phyloP scores from a whole-genome alignment of 2,888 invertebrate species.

The Cecidostiba fungosa region DNA sequence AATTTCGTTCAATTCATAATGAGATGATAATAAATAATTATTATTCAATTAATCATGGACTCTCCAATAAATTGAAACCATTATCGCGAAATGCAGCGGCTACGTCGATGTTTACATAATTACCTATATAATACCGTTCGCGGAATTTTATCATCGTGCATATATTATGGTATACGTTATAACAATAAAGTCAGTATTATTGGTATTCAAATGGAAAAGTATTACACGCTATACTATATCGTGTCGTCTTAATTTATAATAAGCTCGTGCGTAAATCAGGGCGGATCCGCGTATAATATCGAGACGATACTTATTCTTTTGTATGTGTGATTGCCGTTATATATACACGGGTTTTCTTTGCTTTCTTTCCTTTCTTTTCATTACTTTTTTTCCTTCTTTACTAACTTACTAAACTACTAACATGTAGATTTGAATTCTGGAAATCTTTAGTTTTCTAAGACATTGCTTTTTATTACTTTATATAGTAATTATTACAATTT shows the following conservation, averaged over 20 bases:
- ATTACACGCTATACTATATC: not conserved
- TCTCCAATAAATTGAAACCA: constrained; percentile 73
- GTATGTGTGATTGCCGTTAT: constrained; percentile 30
- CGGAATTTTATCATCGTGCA: constrained; percentile 21
- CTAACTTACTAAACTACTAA: not conserved
- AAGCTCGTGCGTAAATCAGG: constrained; percentile 39
- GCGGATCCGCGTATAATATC: not conserved
- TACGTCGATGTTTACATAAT: constrained; percentile 50
- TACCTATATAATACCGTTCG: not conserved
- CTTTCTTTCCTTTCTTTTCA: not conserved
- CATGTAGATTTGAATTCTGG: not conserved
- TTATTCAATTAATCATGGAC: constrained; percentile 71
- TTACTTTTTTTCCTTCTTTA: not conserved
- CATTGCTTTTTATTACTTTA: not conserved
- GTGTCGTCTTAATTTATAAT: constrained; percentile 29
- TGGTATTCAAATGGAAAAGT: constrained; percentile 80
- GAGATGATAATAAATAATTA: constrained; percentile 43
- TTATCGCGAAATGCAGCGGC: constrained; percentile 67
- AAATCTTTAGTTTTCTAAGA: not conserved
- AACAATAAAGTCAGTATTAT: constrained; percentile 71
- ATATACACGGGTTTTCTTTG: not conserved
- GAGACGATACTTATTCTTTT: constrained; percentile 37
- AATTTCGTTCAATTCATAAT: constrained; percentile 40
- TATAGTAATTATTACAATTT: not conserved
- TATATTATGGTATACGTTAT: constrained; percentile 21